Evolutionary conservation across 2,888 invertebrate genomes (phyloP).

Genomic region (Muscina levida): DNA sequence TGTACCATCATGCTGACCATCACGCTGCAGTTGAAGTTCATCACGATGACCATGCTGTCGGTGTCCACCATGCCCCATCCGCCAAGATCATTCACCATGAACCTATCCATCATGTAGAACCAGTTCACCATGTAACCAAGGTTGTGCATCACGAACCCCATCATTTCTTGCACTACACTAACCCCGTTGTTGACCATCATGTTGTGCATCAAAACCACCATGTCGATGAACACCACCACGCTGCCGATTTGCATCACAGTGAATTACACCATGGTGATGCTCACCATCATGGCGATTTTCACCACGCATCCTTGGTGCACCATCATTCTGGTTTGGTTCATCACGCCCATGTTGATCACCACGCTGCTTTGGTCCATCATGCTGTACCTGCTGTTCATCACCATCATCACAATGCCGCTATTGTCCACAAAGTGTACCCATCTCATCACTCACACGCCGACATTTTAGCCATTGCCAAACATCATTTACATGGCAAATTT

Average conservation of each 20-base stretch:
- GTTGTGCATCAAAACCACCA: slow-evolving; percentile 74
- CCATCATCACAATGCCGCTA: slow-evolving; percentile 69
- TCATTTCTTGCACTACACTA: slow-evolving; percentile 77
- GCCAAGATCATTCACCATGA: slow-evolving; percentile 76
- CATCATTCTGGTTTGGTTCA: slow-evolving; percentile 59
- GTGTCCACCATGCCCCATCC: slow-evolving; percentile 68
- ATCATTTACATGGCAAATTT: slow-evolving; percentile 76
- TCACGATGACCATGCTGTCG: slow-evolving; percentile 68
- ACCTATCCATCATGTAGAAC: slow-evolving; percentile 76
- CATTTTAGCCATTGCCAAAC: slow-evolving; percentile 75
- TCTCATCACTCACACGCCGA: slow-evolving; percentile 73
- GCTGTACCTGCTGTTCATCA: slow-evolving; percentile 65
- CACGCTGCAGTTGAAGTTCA: slow-evolving; percentile 70
- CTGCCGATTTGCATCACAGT: slow-evolving; percentile 70
- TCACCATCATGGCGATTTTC: slow-evolving; percentile 66
- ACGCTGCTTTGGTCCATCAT: slow-evolving; percentile 72
- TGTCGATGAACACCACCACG: slow-evolving; percentile 72
- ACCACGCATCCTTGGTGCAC: slow-evolving; percentile 67
- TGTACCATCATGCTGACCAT: slow-evolving; percentile 72
- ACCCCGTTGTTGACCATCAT: slow-evolving; percentile 76
- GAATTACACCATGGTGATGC: slow-evolving; percentile 69
- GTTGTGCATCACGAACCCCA: slow-evolving; percentile 78
- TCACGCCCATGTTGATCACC: slow-evolving; percentile 69
- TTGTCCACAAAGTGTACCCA: slow-evolving; percentile 72
- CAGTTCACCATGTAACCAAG: slow-evolving; percentile 77